Evolutionary conservation across 2,113 vertebrate genomes (phyloP), one percentile per base, ranked within the genome.

Genomic region (Morone chrysops): DNA sequence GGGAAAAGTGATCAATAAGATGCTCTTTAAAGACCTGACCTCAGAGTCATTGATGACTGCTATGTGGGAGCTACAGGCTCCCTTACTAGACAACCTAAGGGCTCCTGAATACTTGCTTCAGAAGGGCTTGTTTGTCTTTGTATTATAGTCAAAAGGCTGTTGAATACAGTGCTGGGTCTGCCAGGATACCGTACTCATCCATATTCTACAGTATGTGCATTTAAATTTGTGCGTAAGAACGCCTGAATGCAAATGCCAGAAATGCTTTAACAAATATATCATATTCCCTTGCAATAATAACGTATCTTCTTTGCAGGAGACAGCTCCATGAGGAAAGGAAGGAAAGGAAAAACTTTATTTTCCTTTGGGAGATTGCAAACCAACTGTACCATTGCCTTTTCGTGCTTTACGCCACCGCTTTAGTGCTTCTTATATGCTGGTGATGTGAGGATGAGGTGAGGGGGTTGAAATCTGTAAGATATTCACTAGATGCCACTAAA

Each of bases 1-100:
- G 77, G 66, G 77, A 57, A 69, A 66, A 68, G 20, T 69, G 69
- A 91, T 90, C 85, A 86, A 68, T 78, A 51, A 45, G 36, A 70
- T 74, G 66, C 69, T 88, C 87, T 86, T 86, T 88, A 87, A 86
- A 83, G 84, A 77, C 59, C 72, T 74, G 81, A 81, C 83, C 84
- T 87, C 79, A 75, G 60, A 87, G 50, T 86, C 77, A 87, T 41
- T 82, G 82, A 80, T 85, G 79, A 51, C 71, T 62, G 57, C 10
- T 31, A 57, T 47, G 45, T 81, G 71, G 74, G 50, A 73, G 63
- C 68, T 75, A 80, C 13, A 62, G 68, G 56, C 66, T 80, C 12
- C 57, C 36, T 69, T 59, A 56, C 38, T 47, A 76, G 31, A 80
- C 61, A 76, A 20, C 68, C 18, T 43, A 38, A 74, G 36, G 53